Evolutionary conservation across 2,888 invertebrate species (phyloP).

Genomic region (Cataglyphis cursor): DNA sequence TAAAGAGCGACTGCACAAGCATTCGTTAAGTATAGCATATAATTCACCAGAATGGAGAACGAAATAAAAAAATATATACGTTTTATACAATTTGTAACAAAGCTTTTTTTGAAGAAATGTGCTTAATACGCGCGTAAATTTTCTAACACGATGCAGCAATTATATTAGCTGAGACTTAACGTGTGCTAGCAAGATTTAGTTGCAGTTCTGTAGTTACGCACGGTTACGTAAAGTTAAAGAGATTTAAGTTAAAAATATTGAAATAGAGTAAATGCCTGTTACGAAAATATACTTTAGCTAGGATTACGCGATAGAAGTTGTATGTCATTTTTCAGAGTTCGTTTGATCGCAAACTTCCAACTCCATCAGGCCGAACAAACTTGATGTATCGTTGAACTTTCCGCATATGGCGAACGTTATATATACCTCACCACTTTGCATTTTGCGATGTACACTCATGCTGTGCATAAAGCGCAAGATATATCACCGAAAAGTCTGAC

Average conservation of each 20-base stretch:
- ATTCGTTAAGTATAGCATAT: neutral
- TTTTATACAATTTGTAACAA: neutral
- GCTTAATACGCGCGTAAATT: neutral
- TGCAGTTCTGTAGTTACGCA: conserved; percentile 17
- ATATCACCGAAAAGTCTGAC: neutral
- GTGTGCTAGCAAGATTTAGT: conserved; percentile 16
- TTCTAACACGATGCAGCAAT: conserved; percentile 10
- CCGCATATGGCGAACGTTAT: neutral
- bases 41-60: neutral
- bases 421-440: conserved; percentile 2
- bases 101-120: neutral
- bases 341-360: conserved; percentile 45
- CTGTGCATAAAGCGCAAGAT: neutral
- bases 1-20: neutral
- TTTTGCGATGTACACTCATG: neutral
- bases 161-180: conserved; percentile 17
- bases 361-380: conserved; percentile 26
- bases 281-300: conserved; percentile 32
- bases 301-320: conserved; percentile 16
- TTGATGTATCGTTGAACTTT: conserved; percentile 47
- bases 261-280: neutral
- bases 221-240: conserved; percentile 24
- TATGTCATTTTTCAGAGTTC: conserved; percentile 8
- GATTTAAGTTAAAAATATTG: conserved; percentile 37
- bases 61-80: neutral